These are phyloP conservation scores for Cephalophus harveyi DNA, from an alignment of 2,113 vertebrate species.

Conservation along the genomic window DNA sequence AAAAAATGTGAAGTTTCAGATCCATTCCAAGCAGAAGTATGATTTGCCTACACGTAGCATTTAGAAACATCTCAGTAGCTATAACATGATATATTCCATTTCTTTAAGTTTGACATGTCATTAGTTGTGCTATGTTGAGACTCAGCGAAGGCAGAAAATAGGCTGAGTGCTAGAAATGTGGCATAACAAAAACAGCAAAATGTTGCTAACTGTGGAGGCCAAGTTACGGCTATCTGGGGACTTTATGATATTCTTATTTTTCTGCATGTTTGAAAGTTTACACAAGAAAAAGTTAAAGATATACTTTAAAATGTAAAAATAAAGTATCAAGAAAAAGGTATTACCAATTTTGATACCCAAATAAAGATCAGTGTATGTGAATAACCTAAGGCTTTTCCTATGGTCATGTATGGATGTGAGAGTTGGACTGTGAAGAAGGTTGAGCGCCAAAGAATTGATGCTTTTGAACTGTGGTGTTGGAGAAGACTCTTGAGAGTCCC, in stretches of 20 bases:
- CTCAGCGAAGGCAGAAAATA: neutral
- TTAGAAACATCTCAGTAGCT: neutral
- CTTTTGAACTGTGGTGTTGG: too few species aligned
- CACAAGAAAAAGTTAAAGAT: neutral
- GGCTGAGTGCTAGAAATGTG: neutral
- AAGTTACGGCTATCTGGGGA: neutral
- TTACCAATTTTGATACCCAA: neutral
- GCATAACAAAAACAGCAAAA: neutral
- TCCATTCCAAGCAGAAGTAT: neutral
- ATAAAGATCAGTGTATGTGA: neutral
- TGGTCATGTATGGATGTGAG: too few species aligned
- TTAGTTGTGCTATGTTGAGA: neutral
- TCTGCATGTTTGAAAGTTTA: neutral
- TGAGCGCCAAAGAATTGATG: too few species aligned
- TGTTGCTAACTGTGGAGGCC: neutral
- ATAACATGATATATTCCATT: neutral
- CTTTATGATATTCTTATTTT: neutral
- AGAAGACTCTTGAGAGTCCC: too few species aligned
- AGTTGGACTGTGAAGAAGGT: too few species aligned
- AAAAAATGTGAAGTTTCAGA: neutral
- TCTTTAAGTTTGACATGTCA: neutral
- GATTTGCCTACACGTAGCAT: neutral
- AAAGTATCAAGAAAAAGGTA: neutral
- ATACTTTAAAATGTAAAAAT: conserved; percentile 7
- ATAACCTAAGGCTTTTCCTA: neutral